A percentile compares a stretch with the other conserved stretches of the same genome.
These are phyloP conservation scores for Drosophila arizonae DNA, from an alignment of 1,140 invertebrate species.

Conservation along the genomic window DNA sequence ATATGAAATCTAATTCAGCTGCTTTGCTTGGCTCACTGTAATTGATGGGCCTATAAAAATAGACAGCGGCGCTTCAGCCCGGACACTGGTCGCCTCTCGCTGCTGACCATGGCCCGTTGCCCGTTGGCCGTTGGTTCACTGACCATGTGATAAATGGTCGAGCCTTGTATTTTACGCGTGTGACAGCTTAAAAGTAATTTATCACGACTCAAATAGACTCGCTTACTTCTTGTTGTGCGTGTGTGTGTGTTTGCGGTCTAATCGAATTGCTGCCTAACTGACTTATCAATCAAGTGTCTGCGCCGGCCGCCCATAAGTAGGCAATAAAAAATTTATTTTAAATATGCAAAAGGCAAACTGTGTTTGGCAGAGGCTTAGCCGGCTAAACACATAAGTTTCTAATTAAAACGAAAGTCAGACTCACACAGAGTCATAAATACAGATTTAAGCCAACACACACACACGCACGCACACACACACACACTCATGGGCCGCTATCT, in stretches of 20 bases:
- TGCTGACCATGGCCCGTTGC: not conserved
- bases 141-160: conserved; percentile 62
- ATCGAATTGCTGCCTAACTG: conserved; percentile 20
- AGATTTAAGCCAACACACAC: conserved; percentile 52
- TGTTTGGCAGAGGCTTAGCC: conserved; percentile 43
- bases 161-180: conserved; percentile 39
- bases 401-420: conserved; percentile 60
- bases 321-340: conserved; percentile 17
- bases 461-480: conserved; percentile 2
- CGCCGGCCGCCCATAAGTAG: conserved; percentile 34
- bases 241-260: conserved; percentile 17
- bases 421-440: conserved; percentile 54
- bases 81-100: conserved; percentile 5
- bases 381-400: conserved; percentile 65
- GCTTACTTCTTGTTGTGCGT: conserved; percentile 9
- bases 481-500: conserved; percentile 50
- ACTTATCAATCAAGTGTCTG: conserved; percentile 65
- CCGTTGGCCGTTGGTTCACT: conserved; percentile 17
- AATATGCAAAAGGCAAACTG: conserved; percentile 32
- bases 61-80: conserved; percentile 52
- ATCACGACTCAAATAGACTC: conserved; percentile 48
- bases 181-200: conserved; percentile 74
- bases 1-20: conserved; percentile 47
- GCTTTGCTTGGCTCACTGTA: conserved; percentile 36
- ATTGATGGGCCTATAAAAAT: conserved; percentile 56